Conservation (phyloP, 2,888 invertebrate genomes). For the Disparrhopalites patrizii region DNA sequence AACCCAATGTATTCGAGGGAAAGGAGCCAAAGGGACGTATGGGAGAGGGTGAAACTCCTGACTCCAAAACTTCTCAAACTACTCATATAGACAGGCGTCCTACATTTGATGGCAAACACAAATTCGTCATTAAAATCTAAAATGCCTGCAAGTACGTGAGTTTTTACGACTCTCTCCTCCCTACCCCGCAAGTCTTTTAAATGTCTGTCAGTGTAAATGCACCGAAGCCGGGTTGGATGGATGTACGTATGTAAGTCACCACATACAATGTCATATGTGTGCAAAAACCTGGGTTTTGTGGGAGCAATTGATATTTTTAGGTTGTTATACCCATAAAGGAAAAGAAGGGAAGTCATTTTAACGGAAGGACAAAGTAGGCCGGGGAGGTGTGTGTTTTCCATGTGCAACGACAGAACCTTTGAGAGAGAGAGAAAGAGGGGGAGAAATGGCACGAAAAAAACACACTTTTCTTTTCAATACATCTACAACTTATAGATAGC, state of each 20-base stretch:
- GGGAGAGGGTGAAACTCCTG: background rate
- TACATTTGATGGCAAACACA: conserved; percentile 6
- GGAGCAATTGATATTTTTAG: conserved; percentile 4
- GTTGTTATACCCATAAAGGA: too few relatives aligned
- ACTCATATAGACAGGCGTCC: conserved; percentile 9
- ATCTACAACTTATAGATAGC: too few relatives aligned
- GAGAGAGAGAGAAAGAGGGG: background rate
- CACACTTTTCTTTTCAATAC: too few relatives aligned
- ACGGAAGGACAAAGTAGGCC: background rate
- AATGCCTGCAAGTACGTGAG: background rate
- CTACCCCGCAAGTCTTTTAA: too few relatives aligned
- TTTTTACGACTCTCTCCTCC: too few relatives aligned
- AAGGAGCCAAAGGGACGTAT: background rate
- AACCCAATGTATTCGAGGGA: too few relatives aligned
- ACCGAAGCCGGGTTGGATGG: too few relatives aligned
- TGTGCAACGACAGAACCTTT: background rate
- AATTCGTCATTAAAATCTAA: conserved; percentile 13
- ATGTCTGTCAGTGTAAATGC: too few relatives aligned
- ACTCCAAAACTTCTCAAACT: conserved; percentile 5
- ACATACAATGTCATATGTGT: too few relatives aligned
- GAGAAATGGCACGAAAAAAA: background rate
- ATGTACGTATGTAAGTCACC: too few relatives aligned
- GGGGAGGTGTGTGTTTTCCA: background rate
- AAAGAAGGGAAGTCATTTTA: background rate
- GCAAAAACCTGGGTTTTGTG: too few relatives aligned